Base-by-base conservation (phyloP, 2,888 invertebrate species). In the Athalia cordata region DNA sequence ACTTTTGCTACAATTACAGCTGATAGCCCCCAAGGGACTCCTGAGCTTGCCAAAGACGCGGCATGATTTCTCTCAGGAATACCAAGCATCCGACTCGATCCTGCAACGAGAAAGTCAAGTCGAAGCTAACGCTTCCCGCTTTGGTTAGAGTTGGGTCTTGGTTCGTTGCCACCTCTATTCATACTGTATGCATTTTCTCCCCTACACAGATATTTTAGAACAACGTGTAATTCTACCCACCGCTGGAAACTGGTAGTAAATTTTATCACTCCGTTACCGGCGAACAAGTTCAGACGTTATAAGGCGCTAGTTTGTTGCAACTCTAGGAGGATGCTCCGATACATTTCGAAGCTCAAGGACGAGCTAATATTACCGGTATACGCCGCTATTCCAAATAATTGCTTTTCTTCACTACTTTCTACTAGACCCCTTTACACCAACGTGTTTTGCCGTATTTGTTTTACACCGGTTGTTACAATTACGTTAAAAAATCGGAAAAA, bases 11-110 rank as follows among this genome's bases (percentile, higher is more conserved):
- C 84, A 85, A 85, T 85, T 85, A 84, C 82, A 83, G 81, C 82
- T 81, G 82, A 85, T 84, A 83, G 85, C 82, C 81, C 85, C 81
- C 85, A 47, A 66, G 83, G 80, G 85, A 82, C 79, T 81, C 49
- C 81, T 83, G 81, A 82, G 83, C 80, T 84, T 83, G 82, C 78
- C 80, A 81, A 83, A 83, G 82, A 81, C 81, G 83, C 81, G 83
- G 81, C 82, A 83, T 85, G 85, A 85, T 85, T 85, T 85, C 85
- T 85, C 85, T 79, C 80, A 85, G 85, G 82, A 85, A 85, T 85
- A 84, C 81, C 81, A 80, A 72, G 72, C 72, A 72, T 43, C 29
- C 29, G 2, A 2, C 29, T 29, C 29, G 29, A 29, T 29, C 72
- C 47, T 57, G 72, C 59, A 72, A 59, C 47, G 72, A 64, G 75